Percentiles rank a stretch among this genome's conserved stretches.
Conservation (phyloP, 2,797 vertebrate species). For the Moxostoma hubbsi region DNA sequence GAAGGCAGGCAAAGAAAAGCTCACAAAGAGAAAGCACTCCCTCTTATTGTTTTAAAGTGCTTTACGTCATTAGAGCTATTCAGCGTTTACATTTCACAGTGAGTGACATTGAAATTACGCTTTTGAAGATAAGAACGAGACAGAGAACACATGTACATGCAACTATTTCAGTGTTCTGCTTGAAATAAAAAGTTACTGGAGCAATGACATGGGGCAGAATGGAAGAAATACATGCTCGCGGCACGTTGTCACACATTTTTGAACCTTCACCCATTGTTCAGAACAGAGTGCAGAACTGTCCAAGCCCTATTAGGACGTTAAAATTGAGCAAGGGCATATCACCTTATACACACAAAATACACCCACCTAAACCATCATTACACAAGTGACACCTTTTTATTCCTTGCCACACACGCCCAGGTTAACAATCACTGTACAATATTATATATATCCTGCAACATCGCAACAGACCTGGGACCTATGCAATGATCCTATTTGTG, state of each 20-base stretch:
- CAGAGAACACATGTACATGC: not conserved
- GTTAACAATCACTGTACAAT: not conserved
- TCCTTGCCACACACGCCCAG: not conserved
- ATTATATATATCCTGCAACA: no score
- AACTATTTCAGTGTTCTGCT: not conserved
- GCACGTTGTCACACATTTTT: not conserved
- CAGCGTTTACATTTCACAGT: conserved; percentile 36
- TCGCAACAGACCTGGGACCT: no score
- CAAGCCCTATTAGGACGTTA: not conserved
- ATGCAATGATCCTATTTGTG: no score
- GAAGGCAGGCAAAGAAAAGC: conserved; percentile 4
- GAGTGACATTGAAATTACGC: conserved; percentile 28
- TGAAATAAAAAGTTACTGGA: not conserved
- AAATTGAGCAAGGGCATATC: not conserved
- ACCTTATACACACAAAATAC: not conserved
- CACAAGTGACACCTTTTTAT: not conserved
- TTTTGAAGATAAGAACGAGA: not conserved
- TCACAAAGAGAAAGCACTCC: conserved; percentile 11
- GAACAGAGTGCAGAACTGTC: conserved; percentile 4
- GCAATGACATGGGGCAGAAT: not conserved
- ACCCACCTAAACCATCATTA: not conserved
- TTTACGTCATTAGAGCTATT: conserved; percentile 52
- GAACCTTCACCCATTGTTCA: conserved; percentile 13
- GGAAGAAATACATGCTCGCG: not conserved
- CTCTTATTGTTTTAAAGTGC: conserved; percentile 26